Evolutionary conservation across 2,113 vertebrate species (phyloP).

Genomic region (Psittacula cyanocephala): DNA sequence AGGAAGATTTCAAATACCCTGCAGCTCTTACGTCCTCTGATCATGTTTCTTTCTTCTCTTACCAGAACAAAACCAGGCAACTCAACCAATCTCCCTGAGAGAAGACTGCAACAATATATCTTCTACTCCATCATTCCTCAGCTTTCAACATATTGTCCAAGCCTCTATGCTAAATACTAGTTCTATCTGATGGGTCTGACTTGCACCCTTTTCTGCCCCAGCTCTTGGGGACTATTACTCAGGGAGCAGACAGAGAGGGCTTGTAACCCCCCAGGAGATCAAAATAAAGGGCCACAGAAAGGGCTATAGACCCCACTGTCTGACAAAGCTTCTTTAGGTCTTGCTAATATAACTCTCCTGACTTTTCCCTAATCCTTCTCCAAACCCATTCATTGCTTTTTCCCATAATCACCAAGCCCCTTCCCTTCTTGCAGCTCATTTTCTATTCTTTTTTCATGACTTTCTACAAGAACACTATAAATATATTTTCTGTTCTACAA

Average conservation of each 20-base stretch:
- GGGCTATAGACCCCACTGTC: neutral
- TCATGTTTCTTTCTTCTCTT: neutral
- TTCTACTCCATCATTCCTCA: neutral
- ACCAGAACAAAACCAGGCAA: neutral
- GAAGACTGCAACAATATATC: neutral
- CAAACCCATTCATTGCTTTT: neutral
- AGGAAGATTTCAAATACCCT: neutral
- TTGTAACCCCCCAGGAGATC: neutral
- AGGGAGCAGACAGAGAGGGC: neutral
- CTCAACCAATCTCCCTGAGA: neutral
- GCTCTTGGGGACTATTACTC: neutral
- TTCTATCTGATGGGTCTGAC: neutral
- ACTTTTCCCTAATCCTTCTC: neutral
- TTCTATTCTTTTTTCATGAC: neutral
- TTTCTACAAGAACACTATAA: neutral
- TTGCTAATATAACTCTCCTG: neutral
- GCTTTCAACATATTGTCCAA: neutral
- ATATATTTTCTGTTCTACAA: neutral
- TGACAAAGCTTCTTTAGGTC: neutral
- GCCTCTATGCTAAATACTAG: neutral
- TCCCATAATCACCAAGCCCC: neutral
- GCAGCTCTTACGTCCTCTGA: neutral
- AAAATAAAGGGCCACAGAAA: neutral
- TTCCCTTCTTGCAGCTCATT: neutral
- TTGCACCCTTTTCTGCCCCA: neutral